phyloP scores from a whole-genome alignment of 2,797 vertebrate genomes.

The Loris lydekkerianus region DNA sequence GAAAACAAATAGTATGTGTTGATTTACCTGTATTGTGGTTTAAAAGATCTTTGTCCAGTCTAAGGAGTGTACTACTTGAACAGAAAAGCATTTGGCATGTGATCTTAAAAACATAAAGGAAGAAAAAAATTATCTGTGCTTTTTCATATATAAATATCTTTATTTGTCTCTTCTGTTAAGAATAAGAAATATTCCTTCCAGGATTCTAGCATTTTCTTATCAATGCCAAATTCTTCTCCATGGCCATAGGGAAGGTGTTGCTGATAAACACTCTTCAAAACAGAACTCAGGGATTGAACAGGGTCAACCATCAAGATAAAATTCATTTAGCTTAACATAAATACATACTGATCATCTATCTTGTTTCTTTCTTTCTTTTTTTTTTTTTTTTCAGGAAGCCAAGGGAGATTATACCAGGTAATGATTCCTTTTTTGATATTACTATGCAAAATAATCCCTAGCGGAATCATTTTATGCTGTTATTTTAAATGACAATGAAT shows the following conservation, averaged over 20 bases:
- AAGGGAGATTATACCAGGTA: constrained; percentile 95
- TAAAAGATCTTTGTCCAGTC: not conserved
- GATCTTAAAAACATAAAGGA: not conserved
- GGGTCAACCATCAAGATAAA: constrained; percentile 22
- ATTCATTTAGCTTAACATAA: constrained; percentile 29
- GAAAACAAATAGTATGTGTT: constrained; percentile 26
- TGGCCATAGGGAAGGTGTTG: not conserved
- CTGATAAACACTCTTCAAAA: not conserved
- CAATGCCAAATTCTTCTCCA: not conserved
- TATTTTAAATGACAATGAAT: constrained; percentile 84
- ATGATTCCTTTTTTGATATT: constrained; percentile 85
- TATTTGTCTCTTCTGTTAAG: constrained; percentile 29
- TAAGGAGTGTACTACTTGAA: not conserved
- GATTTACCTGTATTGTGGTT: not conserved
- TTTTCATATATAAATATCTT: not conserved
- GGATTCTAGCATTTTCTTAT: not conserved
- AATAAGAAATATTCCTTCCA: not conserved
- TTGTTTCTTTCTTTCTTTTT: constrained; percentile 64
- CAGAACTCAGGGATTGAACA: not conserved
- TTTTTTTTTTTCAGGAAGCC: constrained; percentile 93
- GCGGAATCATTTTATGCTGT: constrained; percentile 77
- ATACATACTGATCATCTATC: constrained; percentile 76
- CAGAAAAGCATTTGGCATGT: not conserved
- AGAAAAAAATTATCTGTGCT: not conserved
- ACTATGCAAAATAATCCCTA: constrained; percentile 70